Base-by-base conservation (phyloP, 2,888 invertebrate genomes). In the Nephrocerus scutellatus region DNA sequence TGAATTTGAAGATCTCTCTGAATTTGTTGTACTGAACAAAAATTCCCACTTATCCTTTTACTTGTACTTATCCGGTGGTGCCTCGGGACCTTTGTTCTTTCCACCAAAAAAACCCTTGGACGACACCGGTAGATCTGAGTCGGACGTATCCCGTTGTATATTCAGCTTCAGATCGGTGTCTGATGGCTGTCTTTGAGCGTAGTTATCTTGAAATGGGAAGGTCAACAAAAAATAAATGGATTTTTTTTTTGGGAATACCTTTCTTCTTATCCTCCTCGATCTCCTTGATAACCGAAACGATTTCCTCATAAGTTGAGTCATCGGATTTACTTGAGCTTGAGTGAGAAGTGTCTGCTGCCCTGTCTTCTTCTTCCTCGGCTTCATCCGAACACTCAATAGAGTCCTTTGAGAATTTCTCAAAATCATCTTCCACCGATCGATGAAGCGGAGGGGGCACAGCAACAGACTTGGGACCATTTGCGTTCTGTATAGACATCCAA, bases 401-500 rank as follows among this genome's bases (percentile, higher is more conserved):
- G 36, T 52, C 51, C 32, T 46, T 50, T 19, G 46, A 49, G 22
- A 50, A 49, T 22, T 56, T 53, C 15, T 52, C 53, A 22, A 54
- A 47, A 14, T 47, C 39, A 3, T 44, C 33, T 6, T 30, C 34
- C 2, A 21, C 18, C 5, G 19, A 19, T 19, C 6, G 4, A n/a
- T 7, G 6, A 20, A 9, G 25, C 3, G 12, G 22, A n/a, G 18
- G 22, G 8, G 28, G 28, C 16, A 16, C 16, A 15, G 10, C 12
- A 2, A 14, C 30, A 5, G 31, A 8, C 7, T 32, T 30, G 9
- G 33, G 18, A 18, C 30, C 14, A 8, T 38, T 33, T n/a, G n/a
- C n/a, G n/a, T n/a, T n/a, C 39, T 69, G 62, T 49, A 64, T 57
- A 7, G 70, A 65, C 66, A 69, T 69, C 69, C 69, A 69, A 39